A percentile compares a stretch with the other conserved stretches of the same genome.
phyloP scores from a whole-genome alignment of 2,888 invertebrate species.

The Ptychoptera contaminata region DNA sequence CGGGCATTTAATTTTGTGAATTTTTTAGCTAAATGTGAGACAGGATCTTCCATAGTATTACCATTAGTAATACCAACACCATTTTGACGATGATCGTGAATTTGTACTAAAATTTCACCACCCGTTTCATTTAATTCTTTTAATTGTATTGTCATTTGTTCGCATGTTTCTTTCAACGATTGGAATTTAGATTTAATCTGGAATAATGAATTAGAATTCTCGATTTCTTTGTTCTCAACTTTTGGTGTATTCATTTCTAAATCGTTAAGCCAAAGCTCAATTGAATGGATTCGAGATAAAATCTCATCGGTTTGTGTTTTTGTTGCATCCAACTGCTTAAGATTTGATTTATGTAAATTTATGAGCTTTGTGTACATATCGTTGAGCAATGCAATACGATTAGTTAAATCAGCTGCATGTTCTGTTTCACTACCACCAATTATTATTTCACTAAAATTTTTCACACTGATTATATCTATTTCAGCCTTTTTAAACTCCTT shows the following conservation, averaged over 20 bases:
- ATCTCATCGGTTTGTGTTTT: constrained; percentile 22
- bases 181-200: constrained; percentile 56
- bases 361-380: constrained; percentile 23
- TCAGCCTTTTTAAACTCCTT: constrained; percentile 28
- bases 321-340: constrained; percentile 20
- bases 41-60: constrained; percentile 25
- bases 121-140: constrained; percentile 52
- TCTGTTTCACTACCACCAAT: constrained; percentile 21
- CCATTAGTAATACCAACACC: not conserved
- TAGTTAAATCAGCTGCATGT: constrained; percentile 19
- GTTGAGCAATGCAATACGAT: constrained; percentile 22
- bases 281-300: constrained; percentile 20
- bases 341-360: constrained; percentile 20
- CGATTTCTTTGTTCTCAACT: constrained; percentile 38
- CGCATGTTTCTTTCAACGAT: constrained; percentile 53
- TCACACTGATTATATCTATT: constrained; percentile 30
- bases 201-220: constrained; percentile 52
- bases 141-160: constrained; percentile 48
- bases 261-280: constrained; percentile 44
- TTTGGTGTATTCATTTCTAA: constrained; percentile 45
- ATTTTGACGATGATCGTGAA: constrained; percentile 29
- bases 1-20: constrained; percentile 53
- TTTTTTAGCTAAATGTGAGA: constrained; percentile 45
- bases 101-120: constrained; percentile 45
- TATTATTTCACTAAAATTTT: constrained; percentile 29